A percentile compares a stretch with the other conserved stretches of the same genome.
These are phyloP conservation scores for Nomia melanderi DNA, from an alignment of 1,140 invertebrate genomes.

Conservation along the genomic window DNA sequence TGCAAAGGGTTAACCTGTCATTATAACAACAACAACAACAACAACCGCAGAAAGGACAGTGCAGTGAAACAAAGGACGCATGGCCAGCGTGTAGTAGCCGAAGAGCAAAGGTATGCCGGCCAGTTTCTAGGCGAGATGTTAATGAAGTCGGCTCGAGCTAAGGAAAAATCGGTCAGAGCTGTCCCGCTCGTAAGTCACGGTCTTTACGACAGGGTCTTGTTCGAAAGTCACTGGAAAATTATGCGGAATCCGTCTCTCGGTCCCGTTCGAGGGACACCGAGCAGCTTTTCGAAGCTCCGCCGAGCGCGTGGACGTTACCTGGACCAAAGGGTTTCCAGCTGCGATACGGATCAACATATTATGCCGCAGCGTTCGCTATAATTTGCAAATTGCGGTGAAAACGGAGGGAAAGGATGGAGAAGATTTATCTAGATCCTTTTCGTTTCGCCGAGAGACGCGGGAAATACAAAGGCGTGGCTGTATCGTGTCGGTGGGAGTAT, in stretches of 20 bases:
- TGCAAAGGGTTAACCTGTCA: too few relatives aligned
- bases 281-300: constrained; percentile 9
- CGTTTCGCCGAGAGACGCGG: too few relatives aligned
- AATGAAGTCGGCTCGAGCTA: neutral
- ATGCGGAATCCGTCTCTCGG: constrained; percentile 52
- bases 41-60: too few relatives aligned
- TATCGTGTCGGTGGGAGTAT: too few relatives aligned
- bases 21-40: too few relatives aligned
- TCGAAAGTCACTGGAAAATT: constrained; percentile 65
- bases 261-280: neutral
- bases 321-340: neutral
- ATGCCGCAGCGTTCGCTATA: neutral
- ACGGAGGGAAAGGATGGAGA: neutral
- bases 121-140: too few relatives aligned
- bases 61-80: too few relatives aligned
- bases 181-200: constrained; percentile 67
- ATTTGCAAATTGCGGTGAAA: constrained; percentile 13
- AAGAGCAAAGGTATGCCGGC: too few relatives aligned
- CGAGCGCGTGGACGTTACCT: neutral
- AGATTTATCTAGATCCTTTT: neutral
- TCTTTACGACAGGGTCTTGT: constrained; percentile 57
- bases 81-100: too few relatives aligned
- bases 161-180: constrained; percentile 26
- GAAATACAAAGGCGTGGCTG: neutral
- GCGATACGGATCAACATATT: neutral